Conservation (phyloP, 2,113 vertebrate genomes). For the Lipophrys pholis region DNA sequence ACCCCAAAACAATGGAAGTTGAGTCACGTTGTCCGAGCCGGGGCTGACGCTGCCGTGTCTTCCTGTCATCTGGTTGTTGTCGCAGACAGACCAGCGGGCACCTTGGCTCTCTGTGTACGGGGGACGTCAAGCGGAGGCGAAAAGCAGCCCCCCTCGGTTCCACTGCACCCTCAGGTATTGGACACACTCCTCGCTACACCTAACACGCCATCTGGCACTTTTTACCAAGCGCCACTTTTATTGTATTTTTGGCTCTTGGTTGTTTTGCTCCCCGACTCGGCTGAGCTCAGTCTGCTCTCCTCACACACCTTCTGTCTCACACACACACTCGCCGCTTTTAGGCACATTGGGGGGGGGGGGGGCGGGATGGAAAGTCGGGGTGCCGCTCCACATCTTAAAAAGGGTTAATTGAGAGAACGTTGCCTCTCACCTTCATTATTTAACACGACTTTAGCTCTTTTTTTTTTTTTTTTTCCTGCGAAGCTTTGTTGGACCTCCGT, state of each 20-base stretch:
- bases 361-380: not conserved
- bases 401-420: slow-evolving; percentile 19
- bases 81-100: slow-evolving; percentile 97
- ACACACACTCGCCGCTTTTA: slow-evolving; percentile 52
- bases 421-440: slow-evolving; percentile 21
- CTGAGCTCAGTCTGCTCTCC: slow-evolving; percentile 75
- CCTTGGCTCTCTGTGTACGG: slow-evolving; percentile 95
- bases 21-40: not conserved
- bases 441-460: slow-evolving; percentile 42
- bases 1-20: not conserved
- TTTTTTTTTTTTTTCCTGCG: slow-evolving; percentile 44
- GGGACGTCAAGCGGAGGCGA: slow-evolving; percentile 96
- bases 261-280: slow-evolving; percentile 78
- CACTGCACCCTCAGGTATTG: slow-evolving; percentile 88
- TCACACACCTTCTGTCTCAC: slow-evolving; percentile 74
- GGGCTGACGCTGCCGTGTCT: slow-evolving; percentile 33
- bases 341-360: not conserved
- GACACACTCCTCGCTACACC: slow-evolving; percentile 54
- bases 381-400: slow-evolving; percentile 25
- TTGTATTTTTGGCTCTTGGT: slow-evolving; percentile 63
- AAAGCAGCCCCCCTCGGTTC: slow-evolving; percentile 94
- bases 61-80: slow-evolving; percentile 37
- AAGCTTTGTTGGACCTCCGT: slow-evolving; percentile 61
- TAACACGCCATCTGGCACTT: slow-evolving; percentile 64
- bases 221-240: slow-evolving; percentile 50